These are phyloP conservation scores for Clarias gariepinus DNA, from an alignment of 2,113 vertebrate species.

Conservation along the genomic window DNA sequence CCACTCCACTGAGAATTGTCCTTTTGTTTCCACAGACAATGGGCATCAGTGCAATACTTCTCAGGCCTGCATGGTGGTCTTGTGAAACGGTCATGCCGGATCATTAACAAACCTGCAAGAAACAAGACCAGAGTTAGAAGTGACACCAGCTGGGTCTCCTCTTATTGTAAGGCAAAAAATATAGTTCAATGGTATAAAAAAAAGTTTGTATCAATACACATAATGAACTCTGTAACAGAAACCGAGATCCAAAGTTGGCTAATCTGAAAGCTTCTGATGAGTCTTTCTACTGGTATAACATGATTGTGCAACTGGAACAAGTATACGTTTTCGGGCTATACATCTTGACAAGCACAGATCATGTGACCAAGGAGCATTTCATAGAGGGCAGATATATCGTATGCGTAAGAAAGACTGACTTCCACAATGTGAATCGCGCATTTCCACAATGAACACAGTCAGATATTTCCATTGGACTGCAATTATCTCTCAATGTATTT, in stretches of 20 bases:
- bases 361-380: background rate
- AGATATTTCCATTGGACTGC: background rate
- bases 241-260: background rate
- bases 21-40: conserved; percentile 9
- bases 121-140: background rate
- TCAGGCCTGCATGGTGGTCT: conserved; percentile 1
- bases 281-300: background rate
- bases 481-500: background rate
- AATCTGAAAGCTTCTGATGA: background rate
- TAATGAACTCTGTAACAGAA: background rate
- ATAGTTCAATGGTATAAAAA: background rate
- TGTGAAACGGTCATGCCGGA: conserved; percentile 33
- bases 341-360: background rate
- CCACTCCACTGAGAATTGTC: background rate
- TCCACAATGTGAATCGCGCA: too few species aligned
- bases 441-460: background rate
- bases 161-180: background rate
- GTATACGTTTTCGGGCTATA: background rate
- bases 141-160: background rate
- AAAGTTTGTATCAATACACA: background rate
- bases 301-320: background rate
- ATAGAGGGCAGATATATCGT: background rate
- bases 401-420: background rate
- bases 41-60: conserved; percentile 2
- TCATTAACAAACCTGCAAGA: conserved; percentile 1